Evolutionary conservation across 2,113 vertebrate species (phyloP), one percentile per base, ranked within the genome.

Genomic region (Platysteira castanea): DNA sequence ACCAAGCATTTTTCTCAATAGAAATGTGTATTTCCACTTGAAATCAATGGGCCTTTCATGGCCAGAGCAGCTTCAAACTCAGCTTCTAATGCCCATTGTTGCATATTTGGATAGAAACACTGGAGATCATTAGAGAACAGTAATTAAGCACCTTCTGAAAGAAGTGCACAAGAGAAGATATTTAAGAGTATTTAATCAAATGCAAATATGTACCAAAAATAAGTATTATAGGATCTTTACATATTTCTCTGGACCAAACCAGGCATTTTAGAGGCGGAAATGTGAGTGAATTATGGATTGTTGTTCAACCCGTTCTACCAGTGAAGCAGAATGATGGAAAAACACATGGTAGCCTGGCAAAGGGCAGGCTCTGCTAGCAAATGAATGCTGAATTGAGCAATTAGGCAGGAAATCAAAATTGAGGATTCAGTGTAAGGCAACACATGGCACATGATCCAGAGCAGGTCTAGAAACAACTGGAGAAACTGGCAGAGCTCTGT

Each of bases 371-470:
- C 27, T 49, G 11, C 35, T 61, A 83, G 53, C 41, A 91, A 91
- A 79, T 93, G 57, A 52, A 53, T 85, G 78, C 74, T 76, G 70
- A 89, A 71, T 56, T 64, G 78, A 90, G 49, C 52, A 87, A 87
- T 94, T 90, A 88, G 87, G 87, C 92, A 96, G 56, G 84, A 85
- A 82, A 61, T 87, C 53, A 96, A 93, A 75, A 76, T 0, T 64
- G 70, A 79, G 84, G 27, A 68, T 73, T 79, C 65, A 41, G 31
- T 60, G 19, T 41, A 44, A 76, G 41, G 67, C 52, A 82, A 14
- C 74, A 84, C 86, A 92, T 78, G 91, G 64, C 86, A 73, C 49
- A 33, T 46, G 84, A 61, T 84, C 81, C 31, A 42, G 42, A 86
- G 31, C 37, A 91, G 74, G 70, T 91, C 90, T 91, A 64, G 84